Conservation (phyloP, 2,888 invertebrate genomes). For the Ochropleura plecta region DNA sequence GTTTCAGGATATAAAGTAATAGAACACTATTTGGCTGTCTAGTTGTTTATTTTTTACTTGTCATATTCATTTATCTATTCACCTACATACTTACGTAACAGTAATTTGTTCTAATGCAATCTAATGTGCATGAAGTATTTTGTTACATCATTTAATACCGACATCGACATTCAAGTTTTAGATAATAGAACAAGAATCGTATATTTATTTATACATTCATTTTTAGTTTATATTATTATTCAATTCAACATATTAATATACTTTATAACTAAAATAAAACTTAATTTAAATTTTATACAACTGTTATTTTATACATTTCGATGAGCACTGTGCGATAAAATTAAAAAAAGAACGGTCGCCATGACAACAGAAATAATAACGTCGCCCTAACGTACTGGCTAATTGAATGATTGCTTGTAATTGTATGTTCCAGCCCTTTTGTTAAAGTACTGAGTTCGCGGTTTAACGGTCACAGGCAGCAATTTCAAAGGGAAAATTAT, state of each 20-base stretch:
- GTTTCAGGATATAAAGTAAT: conserved; percentile 37
- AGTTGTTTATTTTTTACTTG: conserved; percentile 39
- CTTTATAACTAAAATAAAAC: conserved; percentile 32
- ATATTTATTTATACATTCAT: not conserved
- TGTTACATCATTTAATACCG: conserved; percentile 30
- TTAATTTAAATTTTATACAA: conserved; percentile 37
- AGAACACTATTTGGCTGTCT: conserved; percentile 28
- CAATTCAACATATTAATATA: conserved; percentile 12
- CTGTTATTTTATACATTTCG: conserved; percentile 40
- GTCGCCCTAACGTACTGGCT: conserved; percentile 70
- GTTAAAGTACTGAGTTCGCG: conserved; percentile 76
- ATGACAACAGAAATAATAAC: conserved; percentile 67
- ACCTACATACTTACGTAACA: conserved; percentile 46
- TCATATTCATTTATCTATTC: conserved; percentile 39
- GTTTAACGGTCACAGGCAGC: conserved; percentile 75
- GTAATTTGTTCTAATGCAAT: conserved; percentile 40
- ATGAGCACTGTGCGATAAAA: conserved; percentile 27
- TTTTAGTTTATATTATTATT: conserved; percentile 12
- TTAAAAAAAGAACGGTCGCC: conserved; percentile 53
- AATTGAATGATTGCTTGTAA: conserved; percentile 85
- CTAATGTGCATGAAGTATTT: conserved; percentile 28
- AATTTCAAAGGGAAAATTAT: conserved; percentile 58
- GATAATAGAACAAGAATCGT: conserved; percentile 1
- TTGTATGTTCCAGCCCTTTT: conserved; percentile 75
- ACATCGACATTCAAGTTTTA: conserved; percentile 8